Evolutionary conservation across 2,888 invertebrate species (phyloP).

Genomic region (Rhyacophila evoluta): DNA sequence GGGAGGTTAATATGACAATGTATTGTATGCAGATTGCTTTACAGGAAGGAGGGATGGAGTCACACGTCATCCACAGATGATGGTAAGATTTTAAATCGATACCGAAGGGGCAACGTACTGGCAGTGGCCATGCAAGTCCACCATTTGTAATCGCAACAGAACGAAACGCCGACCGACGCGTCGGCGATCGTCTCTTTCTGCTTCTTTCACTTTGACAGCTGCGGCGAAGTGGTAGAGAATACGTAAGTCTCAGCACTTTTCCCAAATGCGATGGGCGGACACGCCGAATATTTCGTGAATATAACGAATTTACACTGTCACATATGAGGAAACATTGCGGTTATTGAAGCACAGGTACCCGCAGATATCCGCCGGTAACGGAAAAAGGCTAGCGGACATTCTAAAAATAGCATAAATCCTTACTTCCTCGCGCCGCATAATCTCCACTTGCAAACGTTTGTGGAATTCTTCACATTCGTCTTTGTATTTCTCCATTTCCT

Average conservation of each 20-base stretch:
- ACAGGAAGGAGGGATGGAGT: neutral
- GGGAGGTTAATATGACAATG: neutral
- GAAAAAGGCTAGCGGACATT: neutral
- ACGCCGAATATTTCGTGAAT: conserved; percentile 41
- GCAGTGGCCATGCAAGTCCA: conserved; percentile 11
- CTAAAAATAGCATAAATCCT: conserved; percentile 58
- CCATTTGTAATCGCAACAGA: conserved; percentile 41
- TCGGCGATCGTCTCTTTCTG: conserved; percentile 40
- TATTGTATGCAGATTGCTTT: neutral
- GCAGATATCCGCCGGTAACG: neutral
- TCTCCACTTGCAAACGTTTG: conserved; percentile 94
- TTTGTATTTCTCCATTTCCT: conserved; percentile 98
- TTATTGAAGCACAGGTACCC: neutral
- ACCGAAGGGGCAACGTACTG: conserved; percentile 45
- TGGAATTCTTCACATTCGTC: conserved; percentile 97
- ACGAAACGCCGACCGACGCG: conserved; percentile 32
- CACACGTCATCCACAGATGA: conserved; percentile 44
- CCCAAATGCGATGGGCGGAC: conserved; percentile 45
- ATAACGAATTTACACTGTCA: neutral
- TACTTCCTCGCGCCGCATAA: conserved; percentile 98
- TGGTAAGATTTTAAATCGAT: conserved; percentile 46
- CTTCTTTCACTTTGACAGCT: conserved; percentile 47
- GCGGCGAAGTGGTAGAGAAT: conserved; percentile 35
- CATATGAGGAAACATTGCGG: conserved; percentile 5
- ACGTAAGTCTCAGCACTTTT: conserved; percentile 42